Evolutionary conservation across 2,113 vertebrate genomes (phyloP).

Genomic region (Ictalurus furcatus): DNA sequence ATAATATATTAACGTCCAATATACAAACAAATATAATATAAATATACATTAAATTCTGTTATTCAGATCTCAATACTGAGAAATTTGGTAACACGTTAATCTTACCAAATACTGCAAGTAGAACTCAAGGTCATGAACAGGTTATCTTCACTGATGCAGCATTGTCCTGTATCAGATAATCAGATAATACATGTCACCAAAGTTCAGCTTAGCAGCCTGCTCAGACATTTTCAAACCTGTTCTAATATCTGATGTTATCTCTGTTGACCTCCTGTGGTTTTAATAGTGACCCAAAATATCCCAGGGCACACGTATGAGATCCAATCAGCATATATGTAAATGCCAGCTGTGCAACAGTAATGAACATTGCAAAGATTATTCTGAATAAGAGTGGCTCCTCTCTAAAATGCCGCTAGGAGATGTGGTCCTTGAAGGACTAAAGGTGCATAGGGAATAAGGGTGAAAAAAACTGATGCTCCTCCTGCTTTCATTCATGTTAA

Average conservation of each 20-base stretch:
- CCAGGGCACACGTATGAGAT: not conserved
- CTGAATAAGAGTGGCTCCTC: not conserved
- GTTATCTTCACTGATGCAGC: not conserved
- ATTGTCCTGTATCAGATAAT: not conserved
- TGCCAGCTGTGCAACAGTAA: conserved; percentile 19
- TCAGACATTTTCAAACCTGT: conserved; percentile 14
- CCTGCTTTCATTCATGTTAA: not conserved
- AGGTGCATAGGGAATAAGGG: not conserved
- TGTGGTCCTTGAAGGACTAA: not conserved
- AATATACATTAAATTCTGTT: not conserved
- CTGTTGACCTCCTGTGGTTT: not conserved
- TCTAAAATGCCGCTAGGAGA: not conserved
- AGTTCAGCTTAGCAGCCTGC: not conserved
- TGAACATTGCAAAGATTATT: not conserved
- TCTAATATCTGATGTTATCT: not conserved
- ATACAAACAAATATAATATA: not conserved
- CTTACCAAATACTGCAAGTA: not conserved
- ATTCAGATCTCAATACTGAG: not conserved
- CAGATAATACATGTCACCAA: not conserved
- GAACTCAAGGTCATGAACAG: not conserved
- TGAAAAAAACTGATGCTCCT: not conserved
- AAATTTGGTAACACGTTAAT: not conserved
- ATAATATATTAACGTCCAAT: not conserved
- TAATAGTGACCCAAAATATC: conserved; percentile 8
- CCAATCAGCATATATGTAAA: conserved; percentile 12